phyloP scores from a whole-genome alignment of 2,797 vertebrate species.

The Hybognathus amarus region DNA sequence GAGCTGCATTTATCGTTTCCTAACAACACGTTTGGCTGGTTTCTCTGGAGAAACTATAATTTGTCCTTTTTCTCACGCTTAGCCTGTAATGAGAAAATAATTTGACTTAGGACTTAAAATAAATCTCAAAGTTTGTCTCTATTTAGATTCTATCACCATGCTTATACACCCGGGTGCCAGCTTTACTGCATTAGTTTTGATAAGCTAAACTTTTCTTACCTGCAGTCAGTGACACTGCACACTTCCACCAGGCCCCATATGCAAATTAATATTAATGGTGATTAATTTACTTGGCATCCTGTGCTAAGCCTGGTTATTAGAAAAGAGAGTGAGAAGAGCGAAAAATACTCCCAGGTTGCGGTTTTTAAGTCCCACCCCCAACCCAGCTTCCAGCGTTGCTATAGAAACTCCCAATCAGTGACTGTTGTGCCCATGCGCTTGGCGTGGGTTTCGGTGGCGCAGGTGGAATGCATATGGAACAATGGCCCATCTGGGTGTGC shows the following conservation, averaged over 20 bases:
- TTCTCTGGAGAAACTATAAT: neutral
- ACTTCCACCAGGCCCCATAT: constrained; percentile 81
- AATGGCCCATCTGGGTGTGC: constrained; percentile 79
- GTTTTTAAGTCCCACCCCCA: constrained; percentile 64
- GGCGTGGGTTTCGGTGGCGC: constrained; percentile 78
- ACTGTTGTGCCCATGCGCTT: constrained; percentile 73
- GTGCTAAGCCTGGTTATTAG: constrained; percentile 82
- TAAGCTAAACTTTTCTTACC: constrained; percentile 74
- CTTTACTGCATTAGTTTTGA: constrained; percentile 68
- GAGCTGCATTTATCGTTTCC: neutral
- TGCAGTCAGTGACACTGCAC: constrained; percentile 75
- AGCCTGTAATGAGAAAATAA: neutral
- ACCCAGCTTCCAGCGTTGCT: constrained; percentile 75
- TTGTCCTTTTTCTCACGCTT: neutral
- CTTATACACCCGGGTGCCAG: constrained; percentile 45
- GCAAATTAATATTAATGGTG: constrained; percentile 83
- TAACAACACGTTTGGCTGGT: neutral
- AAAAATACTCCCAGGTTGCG: constrained; percentile 73
- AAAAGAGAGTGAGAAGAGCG: constrained; percentile 60
- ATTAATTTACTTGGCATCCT: constrained; percentile 82
- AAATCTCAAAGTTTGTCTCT: constrained; percentile 8
- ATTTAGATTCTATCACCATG: constrained; percentile 36
- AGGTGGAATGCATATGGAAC: constrained; percentile 85
- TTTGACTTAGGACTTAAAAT: neutral
- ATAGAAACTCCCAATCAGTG: constrained; percentile 82